Evolutionary conservation across 2,888 invertebrate genomes (phyloP).

Genomic region (Mayetiola destructor): DNA sequence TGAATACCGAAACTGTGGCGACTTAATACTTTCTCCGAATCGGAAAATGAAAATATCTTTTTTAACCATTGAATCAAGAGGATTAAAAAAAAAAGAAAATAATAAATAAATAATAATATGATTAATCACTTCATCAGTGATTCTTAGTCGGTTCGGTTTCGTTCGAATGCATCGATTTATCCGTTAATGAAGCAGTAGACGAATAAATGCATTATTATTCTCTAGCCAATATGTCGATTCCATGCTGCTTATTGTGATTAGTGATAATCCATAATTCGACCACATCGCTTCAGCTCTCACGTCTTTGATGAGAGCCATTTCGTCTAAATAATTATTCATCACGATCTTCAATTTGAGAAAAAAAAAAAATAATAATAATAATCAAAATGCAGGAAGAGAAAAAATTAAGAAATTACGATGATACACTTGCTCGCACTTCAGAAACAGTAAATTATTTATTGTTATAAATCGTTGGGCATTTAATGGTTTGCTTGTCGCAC

Average conservation of each 20-base stretch:
- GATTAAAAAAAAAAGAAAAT: no score
- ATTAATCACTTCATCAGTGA: constrained; percentile 12
- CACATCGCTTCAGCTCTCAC: background rate
- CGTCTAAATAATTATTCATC: no score
- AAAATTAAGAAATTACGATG: constrained; percentile 11
- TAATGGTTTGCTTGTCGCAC: background rate
- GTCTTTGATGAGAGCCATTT: no score
- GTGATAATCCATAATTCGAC: constrained; percentile 10
- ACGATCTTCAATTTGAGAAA: no score
- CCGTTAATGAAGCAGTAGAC: no score
- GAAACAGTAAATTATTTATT: background rate
- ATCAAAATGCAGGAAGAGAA: background rate
- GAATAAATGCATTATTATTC: background rate
- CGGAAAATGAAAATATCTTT: no score
- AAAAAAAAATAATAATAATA: no score
- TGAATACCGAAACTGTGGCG: no score
- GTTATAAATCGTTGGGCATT: background rate
- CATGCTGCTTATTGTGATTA: constrained; percentile 12
- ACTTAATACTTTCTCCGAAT: no score
- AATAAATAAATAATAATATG: constrained; percentile 9
- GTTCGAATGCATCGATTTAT: no score
- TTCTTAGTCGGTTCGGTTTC: background rate
- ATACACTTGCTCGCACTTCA: constrained; percentile 2
- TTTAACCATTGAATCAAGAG: no score
- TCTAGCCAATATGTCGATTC: no score